Percentiles rank a stretch among this genome's conserved stretches.
Evolutionary conservation across 2,113 vertebrate genomes (phyloP).

Genomic region (Psephotus haematonotus): DNA sequence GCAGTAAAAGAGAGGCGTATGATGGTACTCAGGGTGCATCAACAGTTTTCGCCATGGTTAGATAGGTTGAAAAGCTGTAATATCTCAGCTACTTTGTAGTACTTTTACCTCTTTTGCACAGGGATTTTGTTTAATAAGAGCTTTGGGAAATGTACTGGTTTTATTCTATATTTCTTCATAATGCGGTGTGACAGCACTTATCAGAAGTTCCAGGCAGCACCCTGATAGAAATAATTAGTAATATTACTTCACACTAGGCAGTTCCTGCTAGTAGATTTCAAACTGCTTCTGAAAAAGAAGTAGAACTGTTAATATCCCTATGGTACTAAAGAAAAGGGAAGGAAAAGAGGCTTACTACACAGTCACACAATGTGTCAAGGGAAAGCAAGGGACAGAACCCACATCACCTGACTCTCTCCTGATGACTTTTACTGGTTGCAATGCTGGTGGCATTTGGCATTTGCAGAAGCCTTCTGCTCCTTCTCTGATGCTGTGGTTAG

Average conservation of each 20-base stretch:
- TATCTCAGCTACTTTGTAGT: neutral
- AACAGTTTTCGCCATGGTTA: neutral
- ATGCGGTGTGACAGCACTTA: neutral
- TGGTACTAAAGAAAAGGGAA: neutral
- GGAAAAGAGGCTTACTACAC: neutral
- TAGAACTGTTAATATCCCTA: neutral
- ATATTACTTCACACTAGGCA: neutral
- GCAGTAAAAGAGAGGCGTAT: neutral
- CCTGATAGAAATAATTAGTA: neutral
- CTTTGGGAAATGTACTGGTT: neutral
- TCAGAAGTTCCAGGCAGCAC: neutral
- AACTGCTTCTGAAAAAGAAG: neutral
- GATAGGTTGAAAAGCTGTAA: neutral
- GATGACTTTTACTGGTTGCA: neutral
- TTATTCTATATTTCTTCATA: neutral
- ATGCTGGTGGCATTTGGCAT: neutral
- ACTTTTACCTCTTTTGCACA: neutral
- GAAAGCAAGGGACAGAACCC: neutral
- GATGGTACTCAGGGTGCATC: neutral
- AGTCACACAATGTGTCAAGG: neutral
- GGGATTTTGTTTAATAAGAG: neutral
- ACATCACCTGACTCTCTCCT: neutral
- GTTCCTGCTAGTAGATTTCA: neutral
- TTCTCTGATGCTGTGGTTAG: neutral
- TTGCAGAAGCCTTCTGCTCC: neutral